Percentiles rank a stretch among this genome's conserved stretches.
Conservation (phyloP, 2,888 invertebrate genomes). For the Acanthacorydalis orientalis region DNA sequence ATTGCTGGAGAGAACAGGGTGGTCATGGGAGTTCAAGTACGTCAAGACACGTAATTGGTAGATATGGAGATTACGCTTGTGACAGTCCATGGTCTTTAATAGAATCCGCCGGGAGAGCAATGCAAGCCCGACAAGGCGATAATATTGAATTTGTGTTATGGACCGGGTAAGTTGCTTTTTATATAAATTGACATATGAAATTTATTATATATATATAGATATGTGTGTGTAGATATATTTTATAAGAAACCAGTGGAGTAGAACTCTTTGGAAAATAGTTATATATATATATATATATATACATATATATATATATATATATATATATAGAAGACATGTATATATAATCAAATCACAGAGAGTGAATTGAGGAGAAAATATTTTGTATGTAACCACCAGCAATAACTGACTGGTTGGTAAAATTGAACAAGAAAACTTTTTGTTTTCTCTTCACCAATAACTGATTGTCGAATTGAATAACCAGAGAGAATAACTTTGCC, state of each 20-base stretch:
- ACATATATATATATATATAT: too few species aligned
- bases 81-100: slow-evolving; percentile 81
- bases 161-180: slow-evolving; percentile 60
- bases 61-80: slow-evolving; percentile 66
- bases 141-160: slow-evolving; percentile 86
- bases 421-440: too few species aligned
- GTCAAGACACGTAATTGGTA: slow-evolving; percentile 43
- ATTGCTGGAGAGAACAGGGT: not conserved
- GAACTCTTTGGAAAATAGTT: too few species aligned
- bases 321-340: too few species aligned
- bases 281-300: too few species aligned
- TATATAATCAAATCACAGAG: too few species aligned
- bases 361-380: not conserved
- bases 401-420: too few species aligned
- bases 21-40: not conserved
- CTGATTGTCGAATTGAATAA: too few species aligned
- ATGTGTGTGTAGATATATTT: not conserved
- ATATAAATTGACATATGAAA: not conserved
- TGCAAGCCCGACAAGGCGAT: slow-evolving; percentile 69
- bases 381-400: not conserved
- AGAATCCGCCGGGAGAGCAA: slow-evolving; percentile 72
- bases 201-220: not conserved
- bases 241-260: not conserved
- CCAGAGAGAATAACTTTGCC: too few species aligned
- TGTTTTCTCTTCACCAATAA: too few species aligned